phyloP scores from a whole-genome alignment of 1,140 invertebrate genomes.

The Triops longicaudatus region DNA sequence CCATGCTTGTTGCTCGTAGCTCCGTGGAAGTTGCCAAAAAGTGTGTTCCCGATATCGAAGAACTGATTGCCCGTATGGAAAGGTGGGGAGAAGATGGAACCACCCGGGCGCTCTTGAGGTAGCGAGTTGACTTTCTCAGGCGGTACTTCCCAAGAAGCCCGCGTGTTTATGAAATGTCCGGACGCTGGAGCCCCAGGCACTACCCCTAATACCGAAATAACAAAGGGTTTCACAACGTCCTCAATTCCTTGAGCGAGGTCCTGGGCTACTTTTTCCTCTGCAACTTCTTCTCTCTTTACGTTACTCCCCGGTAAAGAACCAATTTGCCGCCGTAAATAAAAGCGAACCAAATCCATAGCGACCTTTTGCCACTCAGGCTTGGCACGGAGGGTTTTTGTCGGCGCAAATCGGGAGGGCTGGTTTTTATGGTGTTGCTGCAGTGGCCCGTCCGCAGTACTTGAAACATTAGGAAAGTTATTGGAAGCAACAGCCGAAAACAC shows the following conservation, averaged over 20 bases:
- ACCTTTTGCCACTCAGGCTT: conserved; percentile 23
- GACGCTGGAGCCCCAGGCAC: conserved; percentile 24
- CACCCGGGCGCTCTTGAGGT: background rate
- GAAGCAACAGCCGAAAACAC: background rate
- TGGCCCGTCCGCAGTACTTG: background rate
- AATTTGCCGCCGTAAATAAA: conserved; percentile 22
- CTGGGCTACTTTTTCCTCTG: conserved; percentile 5
- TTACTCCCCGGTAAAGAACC: conserved; percentile 16
- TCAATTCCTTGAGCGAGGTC: conserved; percentile 21
- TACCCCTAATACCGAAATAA: conserved; percentile 25
- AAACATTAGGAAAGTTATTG: background rate
- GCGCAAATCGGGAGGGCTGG: background rate
- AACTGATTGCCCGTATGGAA: conserved; percentile 22
- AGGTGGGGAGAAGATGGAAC: background rate
- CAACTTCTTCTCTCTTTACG: background rate
- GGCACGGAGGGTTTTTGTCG: background rate
- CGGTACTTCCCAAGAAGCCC: background rate
- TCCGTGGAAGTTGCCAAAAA: conserved; percentile 20
- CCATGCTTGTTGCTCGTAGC: conserved; percentile 19
- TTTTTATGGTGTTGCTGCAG: background rate
- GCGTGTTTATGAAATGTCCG: conserved; percentile 12
- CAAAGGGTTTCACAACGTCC: conserved; percentile 16
- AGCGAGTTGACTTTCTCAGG: background rate
- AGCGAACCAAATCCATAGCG: conserved; percentile 13
- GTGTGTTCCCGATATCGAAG: conserved; percentile 24